Evolutionary conservation across 2,888 invertebrate genomes (phyloP).

Genomic region (Villa cingulata): DNA sequence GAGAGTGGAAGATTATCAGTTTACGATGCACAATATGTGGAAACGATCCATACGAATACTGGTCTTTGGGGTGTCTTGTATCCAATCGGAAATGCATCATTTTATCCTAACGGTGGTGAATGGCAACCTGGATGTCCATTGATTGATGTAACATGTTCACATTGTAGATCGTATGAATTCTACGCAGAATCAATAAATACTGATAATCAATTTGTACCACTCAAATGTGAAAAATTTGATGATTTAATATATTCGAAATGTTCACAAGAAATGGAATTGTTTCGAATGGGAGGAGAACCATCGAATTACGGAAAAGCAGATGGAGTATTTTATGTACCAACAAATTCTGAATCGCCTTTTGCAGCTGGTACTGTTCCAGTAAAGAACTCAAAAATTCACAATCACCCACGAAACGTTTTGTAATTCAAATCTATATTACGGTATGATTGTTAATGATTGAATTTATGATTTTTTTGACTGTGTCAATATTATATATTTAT

Average conservation of each 20-base stretch:
- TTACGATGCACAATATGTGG: conserved; percentile 57
- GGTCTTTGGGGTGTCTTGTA: conserved; percentile 44
- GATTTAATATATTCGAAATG: conserved; percentile 26
- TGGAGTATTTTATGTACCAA: conserved; percentile 9
- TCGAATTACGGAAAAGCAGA: conserved; percentile 2
- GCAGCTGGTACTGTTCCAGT: not conserved
- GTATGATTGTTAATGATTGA: no score
- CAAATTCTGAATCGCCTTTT: conserved; percentile 2
- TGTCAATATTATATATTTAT: no score
- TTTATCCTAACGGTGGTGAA: conserved; percentile 62
- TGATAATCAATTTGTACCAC: conserved; percentile 40
- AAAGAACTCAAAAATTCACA: no score
- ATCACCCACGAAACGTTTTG: no score
- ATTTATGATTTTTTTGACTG: no score
- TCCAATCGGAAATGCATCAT: conserved; percentile 54
- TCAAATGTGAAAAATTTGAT: conserved; percentile 42
- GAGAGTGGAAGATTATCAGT: conserved; percentile 42
- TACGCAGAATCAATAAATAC: conserved; percentile 52
- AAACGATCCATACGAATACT: conserved; percentile 58
- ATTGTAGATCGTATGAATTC: conserved; percentile 46
- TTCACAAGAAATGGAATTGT: conserved; percentile 15
- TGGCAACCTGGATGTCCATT: conserved; percentile 55
- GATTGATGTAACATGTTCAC: conserved; percentile 50
- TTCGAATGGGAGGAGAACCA: conserved; percentile 11
- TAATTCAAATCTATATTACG: no score